Conservation (phyloP, 2,888 invertebrate species). For the Apotomis capreana region DNA sequence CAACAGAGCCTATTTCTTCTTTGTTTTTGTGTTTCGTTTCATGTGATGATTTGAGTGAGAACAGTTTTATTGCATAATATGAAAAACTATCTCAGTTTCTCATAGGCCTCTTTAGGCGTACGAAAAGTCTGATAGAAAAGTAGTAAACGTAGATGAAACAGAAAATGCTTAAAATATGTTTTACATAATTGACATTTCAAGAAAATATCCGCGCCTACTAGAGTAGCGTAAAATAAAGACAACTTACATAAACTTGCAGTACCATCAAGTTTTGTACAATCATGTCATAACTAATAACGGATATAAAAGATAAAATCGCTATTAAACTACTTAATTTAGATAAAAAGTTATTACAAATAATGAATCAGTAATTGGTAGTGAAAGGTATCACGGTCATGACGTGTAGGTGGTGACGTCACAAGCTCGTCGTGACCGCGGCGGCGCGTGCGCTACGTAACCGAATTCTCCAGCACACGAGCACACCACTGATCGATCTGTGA, state of each 20-base stretch:
- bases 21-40: no score
- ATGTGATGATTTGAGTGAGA: no score
- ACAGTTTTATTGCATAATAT: no score
- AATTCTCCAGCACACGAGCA: conserved; percentile 41
- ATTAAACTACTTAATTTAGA: conserved; percentile 38
- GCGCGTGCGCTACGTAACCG: conserved; percentile 44
- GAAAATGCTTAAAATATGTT: no score
- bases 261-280: conserved; percentile 17
- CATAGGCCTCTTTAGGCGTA: no score
- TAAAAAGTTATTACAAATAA: conserved; percentile 39
- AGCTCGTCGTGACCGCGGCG: conserved; percentile 40
- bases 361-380: conserved; percentile 39
- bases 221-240: background rate
- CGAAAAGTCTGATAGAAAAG: no score
- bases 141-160: no score
- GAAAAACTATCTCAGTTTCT: no score
- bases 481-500: conserved; percentile 29
- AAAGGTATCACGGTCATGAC: conserved; percentile 43
- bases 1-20: no score
- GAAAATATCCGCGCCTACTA: no score
- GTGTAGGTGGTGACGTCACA: conserved; percentile 39
- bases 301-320: conserved; percentile 33
- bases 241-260: conserved; percentile 10
- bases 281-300: conserved; percentile 22
- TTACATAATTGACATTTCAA: no score